Conservation (phyloP, 2,888 invertebrate species). For the Lumbricus terrestris region DNA sequence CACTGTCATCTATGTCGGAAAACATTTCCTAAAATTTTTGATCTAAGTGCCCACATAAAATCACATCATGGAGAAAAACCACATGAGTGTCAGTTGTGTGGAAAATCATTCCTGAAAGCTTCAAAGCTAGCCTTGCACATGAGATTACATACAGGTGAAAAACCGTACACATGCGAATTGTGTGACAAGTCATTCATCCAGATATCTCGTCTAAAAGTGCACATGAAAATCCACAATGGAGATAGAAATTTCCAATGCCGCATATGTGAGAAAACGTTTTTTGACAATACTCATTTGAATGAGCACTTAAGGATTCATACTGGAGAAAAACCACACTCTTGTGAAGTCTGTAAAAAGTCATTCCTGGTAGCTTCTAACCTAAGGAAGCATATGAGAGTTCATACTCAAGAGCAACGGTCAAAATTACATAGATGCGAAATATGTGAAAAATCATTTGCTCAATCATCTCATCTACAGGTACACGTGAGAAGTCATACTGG, state of each 20-base stretch:
- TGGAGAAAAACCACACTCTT: neutral
- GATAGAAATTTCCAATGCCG: neutral
- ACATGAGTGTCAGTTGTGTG: neutral
- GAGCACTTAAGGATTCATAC: neutral
- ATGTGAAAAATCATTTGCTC: neutral
- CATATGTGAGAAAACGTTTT: neutral
- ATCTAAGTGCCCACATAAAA: constrained; percentile 3
- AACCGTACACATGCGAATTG: neutral
- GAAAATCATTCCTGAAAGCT: neutral
- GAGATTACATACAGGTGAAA: neutral
- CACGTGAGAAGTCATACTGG: constrained; percentile 3
- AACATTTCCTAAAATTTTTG: neutral
- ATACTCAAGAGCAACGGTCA: neutral
- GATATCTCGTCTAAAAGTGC: neutral
- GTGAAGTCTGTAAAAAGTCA: neutral
- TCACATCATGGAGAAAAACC: neutral
- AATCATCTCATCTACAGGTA: neutral
- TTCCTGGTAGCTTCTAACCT: neutral
- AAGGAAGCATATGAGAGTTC: neutral
- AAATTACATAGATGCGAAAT: neutral
- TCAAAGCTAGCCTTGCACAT: neutral
- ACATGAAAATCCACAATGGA: neutral
- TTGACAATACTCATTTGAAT: neutral
- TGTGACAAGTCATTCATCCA: neutral
- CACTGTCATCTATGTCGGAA: neutral